Evolutionary conservation across 2,888 invertebrate genomes (phyloP).

Genomic region (Tipula helvola): DNA sequence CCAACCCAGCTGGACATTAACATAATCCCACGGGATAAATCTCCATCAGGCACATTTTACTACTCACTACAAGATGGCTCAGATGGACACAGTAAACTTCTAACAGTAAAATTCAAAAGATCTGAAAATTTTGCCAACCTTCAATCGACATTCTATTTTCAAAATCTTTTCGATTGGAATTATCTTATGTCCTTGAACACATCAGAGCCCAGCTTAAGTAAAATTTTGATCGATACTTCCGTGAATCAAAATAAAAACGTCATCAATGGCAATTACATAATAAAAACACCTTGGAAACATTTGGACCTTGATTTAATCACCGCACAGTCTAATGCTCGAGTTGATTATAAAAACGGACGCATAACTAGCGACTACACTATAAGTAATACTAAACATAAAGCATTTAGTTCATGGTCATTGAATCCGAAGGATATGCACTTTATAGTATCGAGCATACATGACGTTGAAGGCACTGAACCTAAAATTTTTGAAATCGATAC

Average conservation of each 20-base stretch:
- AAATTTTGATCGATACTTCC: constrained; percentile 28
- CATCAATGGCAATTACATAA: constrained; percentile 23
- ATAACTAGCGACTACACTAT: constrained; percentile 34
- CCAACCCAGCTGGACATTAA: constrained; percentile 29
- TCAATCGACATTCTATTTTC: constrained; percentile 30
- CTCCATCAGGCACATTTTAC: constrained; percentile 30
- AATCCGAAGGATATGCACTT: constrained; percentile 39
- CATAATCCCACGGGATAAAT: constrained; percentile 35
- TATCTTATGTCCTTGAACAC: constrained; percentile 30
- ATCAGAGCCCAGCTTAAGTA: constrained; percentile 27
- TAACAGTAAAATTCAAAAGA: constrained; percentile 31
- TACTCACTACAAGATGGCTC: constrained; percentile 25
- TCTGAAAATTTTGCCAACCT: constrained; percentile 36
- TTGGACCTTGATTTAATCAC: constrained; percentile 27
- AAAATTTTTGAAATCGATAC: constrained; percentile 37
- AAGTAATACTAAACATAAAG: constrained; percentile 35
- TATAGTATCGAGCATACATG: constrained; percentile 35
- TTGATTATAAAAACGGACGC: constrained; percentile 21
- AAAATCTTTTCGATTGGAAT: constrained; percentile 34
- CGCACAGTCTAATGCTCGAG: neutral
- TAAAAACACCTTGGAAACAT: constrained; percentile 31
- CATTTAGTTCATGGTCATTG: constrained; percentile 41
- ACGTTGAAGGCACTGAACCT: constrained; percentile 27
- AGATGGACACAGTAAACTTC: constrained; percentile 24
- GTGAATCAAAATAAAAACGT: constrained; percentile 14